A percentile compares a stretch with the other conserved stretches of the same genome.
Conservation (phyloP, 2,888 invertebrate genomes). For the Cepaea hortensis region DNA sequence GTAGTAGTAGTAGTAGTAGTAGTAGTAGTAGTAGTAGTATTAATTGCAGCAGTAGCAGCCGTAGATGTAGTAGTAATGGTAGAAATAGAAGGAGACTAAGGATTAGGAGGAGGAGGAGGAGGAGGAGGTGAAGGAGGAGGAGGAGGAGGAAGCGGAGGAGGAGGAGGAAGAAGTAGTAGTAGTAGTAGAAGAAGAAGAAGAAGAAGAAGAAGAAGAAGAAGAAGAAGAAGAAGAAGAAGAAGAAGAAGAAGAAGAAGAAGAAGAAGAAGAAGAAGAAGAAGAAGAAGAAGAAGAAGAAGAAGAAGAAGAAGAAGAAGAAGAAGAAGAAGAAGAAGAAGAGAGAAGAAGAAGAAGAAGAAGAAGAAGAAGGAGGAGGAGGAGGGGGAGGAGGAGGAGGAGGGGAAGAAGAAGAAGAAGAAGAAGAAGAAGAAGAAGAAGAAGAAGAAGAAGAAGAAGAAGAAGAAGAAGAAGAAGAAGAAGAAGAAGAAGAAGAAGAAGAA, state of each 20-base stretch:
- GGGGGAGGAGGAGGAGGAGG: not conserved
- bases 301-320: not conserved
- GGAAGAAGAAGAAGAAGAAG: not conserved
- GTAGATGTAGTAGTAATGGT: too few relatives aligned
- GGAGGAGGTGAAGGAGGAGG: not conserved
- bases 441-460: not conserved
- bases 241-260: not conserved
- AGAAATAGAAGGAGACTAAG: too few relatives aligned
- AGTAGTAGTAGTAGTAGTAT: too few relatives aligned
- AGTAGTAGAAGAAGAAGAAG: too few relatives aligned
- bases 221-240: not conserved
- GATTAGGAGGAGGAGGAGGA: too few relatives aligned
- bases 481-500: not conserved
- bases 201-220: not conserved
- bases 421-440: not conserved
- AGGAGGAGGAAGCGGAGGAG: not conserved
- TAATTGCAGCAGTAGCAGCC: too few relatives aligned
- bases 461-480: not conserved
- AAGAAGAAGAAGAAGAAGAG: not conserved
- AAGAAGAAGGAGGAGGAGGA: not conserved
- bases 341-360: not conserved
- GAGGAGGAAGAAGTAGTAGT: too few relatives aligned
- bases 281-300: not conserved
- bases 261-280: too few relatives aligned
- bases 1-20: too few relatives aligned